Evolutionary conservation across 2,797 vertebrate genomes (phyloP), one percentile per base, ranked within the genome.

Genomic region (Neosilurus mollespiculum): DNA sequence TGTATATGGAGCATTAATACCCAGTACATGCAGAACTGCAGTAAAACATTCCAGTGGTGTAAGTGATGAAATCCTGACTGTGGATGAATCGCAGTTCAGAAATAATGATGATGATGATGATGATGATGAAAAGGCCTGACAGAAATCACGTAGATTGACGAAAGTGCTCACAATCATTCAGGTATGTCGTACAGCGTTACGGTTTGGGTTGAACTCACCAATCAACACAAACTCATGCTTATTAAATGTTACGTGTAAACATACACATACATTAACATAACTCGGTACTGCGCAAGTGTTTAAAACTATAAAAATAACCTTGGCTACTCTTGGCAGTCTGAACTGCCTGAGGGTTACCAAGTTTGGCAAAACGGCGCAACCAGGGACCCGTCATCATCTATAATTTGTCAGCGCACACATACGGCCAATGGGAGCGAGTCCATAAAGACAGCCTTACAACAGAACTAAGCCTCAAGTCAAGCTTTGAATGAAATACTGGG

Each of bases 301-400:
- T 20, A 9, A 76, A 69, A 69, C 53, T 30, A 43, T 43, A 43
- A 43, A 43, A 43, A 81, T 81, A 84, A 81, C 78, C 64, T 84
- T 81, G 83, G 76, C 62, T 77, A 61, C n/a, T 56, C 54, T 77
- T 84, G 83, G 72, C 83, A 77, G 65, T 10, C 54, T 51, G 51
- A 18, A 65, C 54, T 20, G 83, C 71, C 72, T n/a, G 16, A 51
- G 54, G 71, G 34, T 58, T 77, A 62, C 73, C 78, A 77, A 62
- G 61, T 76, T 81, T 53, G 14, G 66, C 51, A 53, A 76, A 67
- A 66, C 34, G 26, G 20, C 22, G 7, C 51, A 59, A 30, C 0
- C 43, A 51, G 34, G 51, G 80, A 84, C 11, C 30, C 71, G 8
- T 5, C n/a, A 51, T 84, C 71, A 56, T 58, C 24, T 67, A 58